Percentiles rank a stretch among this genome's conserved stretches.
Evolutionary conservation across 2,113 vertebrate genomes (phyloP).

Genomic region (Ceyx margarethae): DNA sequence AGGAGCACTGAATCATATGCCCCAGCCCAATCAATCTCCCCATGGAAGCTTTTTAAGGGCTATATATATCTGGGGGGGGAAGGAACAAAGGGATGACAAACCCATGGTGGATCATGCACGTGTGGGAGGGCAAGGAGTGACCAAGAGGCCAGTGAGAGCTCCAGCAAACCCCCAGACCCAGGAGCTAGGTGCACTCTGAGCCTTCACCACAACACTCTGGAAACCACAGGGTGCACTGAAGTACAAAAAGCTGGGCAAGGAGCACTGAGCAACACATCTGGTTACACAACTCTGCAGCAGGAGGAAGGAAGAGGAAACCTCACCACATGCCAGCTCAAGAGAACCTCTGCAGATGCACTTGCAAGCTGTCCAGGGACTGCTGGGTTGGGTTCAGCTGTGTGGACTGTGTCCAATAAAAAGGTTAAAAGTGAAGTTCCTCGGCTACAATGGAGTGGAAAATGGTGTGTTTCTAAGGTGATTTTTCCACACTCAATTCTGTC

Average conservation of each 20-base stretch:
- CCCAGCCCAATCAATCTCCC: background rate
- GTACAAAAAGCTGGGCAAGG: accelerated
- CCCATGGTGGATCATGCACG: background rate
- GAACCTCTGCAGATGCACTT: background rate
- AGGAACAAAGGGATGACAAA: background rate
- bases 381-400: accelerated
- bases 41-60: background rate
- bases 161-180: background rate
- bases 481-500: background rate
- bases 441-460: background rate
- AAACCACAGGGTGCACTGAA: background rate
- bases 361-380: background rate
- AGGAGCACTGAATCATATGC: background rate
- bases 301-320: background rate
- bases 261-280: background rate
- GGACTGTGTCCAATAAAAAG: accelerated
- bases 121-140: background rate
- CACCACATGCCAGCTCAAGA: accelerated
- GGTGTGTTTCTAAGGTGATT: background rate
- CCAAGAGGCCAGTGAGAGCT: background rate
- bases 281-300: background rate
- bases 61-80: background rate
- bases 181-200: background rate
- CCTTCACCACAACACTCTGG: background rate
- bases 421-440: background rate